Percentiles rank a stretch among this genome's conserved stretches.
These are phyloP conservation scores for Phrixothrix hirtus DNA, from an alignment of 2,888 invertebrate species.

Conservation along the genomic window DNA sequence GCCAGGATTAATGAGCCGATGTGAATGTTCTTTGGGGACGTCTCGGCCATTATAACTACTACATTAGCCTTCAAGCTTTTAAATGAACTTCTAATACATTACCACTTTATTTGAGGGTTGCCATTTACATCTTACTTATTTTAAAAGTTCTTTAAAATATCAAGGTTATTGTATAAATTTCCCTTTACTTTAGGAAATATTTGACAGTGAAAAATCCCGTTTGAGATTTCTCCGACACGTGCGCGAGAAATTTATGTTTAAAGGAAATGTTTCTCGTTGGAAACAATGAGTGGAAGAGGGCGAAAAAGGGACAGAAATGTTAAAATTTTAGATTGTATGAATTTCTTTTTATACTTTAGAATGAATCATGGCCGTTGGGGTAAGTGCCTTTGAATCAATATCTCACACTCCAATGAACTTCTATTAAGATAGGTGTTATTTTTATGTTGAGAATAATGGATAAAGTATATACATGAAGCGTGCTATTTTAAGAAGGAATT, in stretches of 20 bases:
- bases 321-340: slow-evolving; percentile 22
- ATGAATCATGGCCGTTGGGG: slow-evolving; percentile 19
- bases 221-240: slow-evolving; percentile 11
- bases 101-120: slow-evolving; percentile 10
- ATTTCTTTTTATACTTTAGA: slow-evolving; percentile 18
- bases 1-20: slow-evolving; percentile 40
- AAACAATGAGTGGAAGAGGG: slow-evolving; percentile 11
- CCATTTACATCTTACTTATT: no score
- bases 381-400: slow-evolving; percentile 28
- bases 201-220: slow-evolving; percentile 6
- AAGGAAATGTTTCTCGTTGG: slow-evolving; percentile 7
- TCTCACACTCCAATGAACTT: slow-evolving; percentile 24
- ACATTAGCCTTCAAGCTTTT: slow-evolving; percentile 33
- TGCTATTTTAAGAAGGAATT: no score
- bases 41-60: slow-evolving; percentile 33
- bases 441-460: slow-evolving; percentile 17
- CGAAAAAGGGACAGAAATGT: slow-evolving; percentile 17
- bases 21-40: slow-evolving; percentile 35
- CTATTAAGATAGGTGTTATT: slow-evolving; percentile 8
- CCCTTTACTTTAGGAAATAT: slow-evolving; percentile 6
- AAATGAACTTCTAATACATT: slow-evolving; percentile 30
- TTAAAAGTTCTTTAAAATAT: slow-evolving; percentile 20
- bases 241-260: slow-evolving; percentile 9
- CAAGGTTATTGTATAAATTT: slow-evolving; percentile 11
- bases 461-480: slow-evolving; percentile 12